These are phyloP conservation scores for Muntiacus muntjak DNA, from an alignment of 2,113 vertebrate genomes.

Conservation along the genomic window DNA sequence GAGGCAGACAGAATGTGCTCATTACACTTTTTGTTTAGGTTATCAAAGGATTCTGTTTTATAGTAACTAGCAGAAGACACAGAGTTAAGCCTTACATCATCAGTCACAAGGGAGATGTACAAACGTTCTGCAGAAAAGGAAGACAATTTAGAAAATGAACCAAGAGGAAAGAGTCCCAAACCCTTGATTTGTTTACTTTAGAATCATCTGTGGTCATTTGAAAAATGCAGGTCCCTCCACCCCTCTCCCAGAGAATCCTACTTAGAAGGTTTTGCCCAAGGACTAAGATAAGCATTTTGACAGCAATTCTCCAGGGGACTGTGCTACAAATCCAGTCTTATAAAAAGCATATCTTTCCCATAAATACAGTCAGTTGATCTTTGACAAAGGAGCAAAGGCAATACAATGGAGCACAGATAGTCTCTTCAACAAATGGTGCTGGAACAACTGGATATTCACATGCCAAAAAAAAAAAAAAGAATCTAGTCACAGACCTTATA, in stretches of 20 bases:
- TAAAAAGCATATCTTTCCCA: background rate
- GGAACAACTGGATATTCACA: background rate
- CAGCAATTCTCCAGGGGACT: background rate
- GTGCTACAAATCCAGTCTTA: background rate
- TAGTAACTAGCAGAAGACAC: constrained; percentile 2
- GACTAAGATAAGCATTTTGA: background rate
- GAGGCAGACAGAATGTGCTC: background rate
- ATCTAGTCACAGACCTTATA: background rate
- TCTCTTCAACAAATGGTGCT: background rate
- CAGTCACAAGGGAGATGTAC: background rate
- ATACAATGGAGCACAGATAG: background rate
- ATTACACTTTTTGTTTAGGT: background rate
- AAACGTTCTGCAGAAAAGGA: constrained; percentile 44
- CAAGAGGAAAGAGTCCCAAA: background rate
- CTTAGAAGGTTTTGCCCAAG: background rate
- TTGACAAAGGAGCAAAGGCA: background rate
- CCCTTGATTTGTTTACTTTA: background rate
- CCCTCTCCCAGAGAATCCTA: background rate
- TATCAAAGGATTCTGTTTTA: background rate
- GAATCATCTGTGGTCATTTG: background rate
- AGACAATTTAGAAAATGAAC: background rate
- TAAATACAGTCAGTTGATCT: background rate
- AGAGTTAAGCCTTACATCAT: constrained; percentile 11
- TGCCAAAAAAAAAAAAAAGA: background rate
- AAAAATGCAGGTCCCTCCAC: background rate